These are phyloP conservation scores for Aricia artaxerxes DNA, from an alignment of 2,888 invertebrate genomes.

Conservation along the genomic window DNA sequence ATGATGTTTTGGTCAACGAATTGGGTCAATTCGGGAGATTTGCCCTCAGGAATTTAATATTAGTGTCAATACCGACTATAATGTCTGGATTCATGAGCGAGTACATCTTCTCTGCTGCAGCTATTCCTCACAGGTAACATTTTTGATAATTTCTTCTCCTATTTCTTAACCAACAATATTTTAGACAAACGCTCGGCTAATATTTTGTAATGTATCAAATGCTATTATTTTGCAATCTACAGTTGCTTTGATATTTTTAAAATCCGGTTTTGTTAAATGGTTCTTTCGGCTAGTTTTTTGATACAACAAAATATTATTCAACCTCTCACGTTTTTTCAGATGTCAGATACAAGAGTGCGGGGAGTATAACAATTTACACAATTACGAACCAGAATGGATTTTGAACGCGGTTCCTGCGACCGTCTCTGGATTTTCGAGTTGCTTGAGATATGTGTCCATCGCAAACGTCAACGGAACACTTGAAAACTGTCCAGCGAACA, in stretches of 20 bases:
- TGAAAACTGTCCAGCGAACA: constrained; percentile 51
- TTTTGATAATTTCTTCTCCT: not conserved
- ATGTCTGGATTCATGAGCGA: constrained; percentile 82
- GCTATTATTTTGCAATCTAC: not conserved
- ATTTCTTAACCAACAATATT: not conserved
- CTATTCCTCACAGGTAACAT: constrained; percentile 83
- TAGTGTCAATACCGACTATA: constrained; percentile 81
- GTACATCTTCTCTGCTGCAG: constrained; percentile 85
- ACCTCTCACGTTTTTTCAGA: constrained; percentile 47
- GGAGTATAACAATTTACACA: constrained; percentile 43
- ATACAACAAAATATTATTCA: too few species aligned
- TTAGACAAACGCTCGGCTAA: not conserved
- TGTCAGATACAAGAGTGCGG: constrained; percentile 70
- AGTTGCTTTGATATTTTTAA: not conserved
- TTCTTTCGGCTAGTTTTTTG: not conserved
- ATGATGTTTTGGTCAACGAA: constrained; percentile 65
- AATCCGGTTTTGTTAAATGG: not conserved
- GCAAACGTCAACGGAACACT: constrained; percentile 43
- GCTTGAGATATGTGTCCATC: constrained; percentile 53
- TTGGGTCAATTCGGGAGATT: constrained; percentile 83
- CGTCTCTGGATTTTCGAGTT: constrained; percentile 56
- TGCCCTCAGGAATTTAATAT: constrained; percentile 77
- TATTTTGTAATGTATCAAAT: not conserved
- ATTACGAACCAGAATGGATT: constrained; percentile 56
- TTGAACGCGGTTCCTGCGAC: constrained; percentile 56